Percentiles rank a stretch among this genome's conserved stretches.
These are phyloP conservation scores for Cheirogaleus major DNA, from an alignment of 2,797 vertebrate species.

Conservation along the genomic window DNA sequence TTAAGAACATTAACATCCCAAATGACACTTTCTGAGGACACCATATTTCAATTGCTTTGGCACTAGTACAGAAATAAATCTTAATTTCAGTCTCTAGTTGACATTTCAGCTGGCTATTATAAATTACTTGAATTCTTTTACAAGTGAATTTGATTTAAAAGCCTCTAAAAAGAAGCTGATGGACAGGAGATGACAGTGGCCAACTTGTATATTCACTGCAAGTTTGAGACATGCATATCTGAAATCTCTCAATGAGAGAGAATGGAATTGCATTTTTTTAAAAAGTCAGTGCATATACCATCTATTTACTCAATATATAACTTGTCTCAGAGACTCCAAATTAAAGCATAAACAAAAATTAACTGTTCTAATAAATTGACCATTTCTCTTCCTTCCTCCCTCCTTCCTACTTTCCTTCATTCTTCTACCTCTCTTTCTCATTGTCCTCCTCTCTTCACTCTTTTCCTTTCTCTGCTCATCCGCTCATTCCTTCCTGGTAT, in stretches of 20 bases:
- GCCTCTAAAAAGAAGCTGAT: slow-evolving; percentile 26
- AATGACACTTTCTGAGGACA: slow-evolving; percentile 42
- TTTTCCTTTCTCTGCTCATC: background rate
- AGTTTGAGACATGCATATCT: slow-evolving; percentile 6
- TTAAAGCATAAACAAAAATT: background rate
- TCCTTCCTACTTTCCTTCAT: background rate
- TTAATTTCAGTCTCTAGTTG: slow-evolving; percentile 58
- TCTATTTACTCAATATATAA: background rate
- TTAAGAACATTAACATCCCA: slow-evolving; percentile 13
- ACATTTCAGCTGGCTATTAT: slow-evolving; percentile 64
- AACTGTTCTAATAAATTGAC: background rate
- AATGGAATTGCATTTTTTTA: background rate
- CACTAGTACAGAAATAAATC: slow-evolving; percentile 58
- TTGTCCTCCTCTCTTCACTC: background rate
- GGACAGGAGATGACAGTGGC: background rate
- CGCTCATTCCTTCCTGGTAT: background rate
- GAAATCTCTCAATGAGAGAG: background rate
- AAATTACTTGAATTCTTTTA: slow-evolving; percentile 70
- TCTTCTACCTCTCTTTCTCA: background rate
- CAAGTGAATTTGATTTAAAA: slow-evolving; percentile 68
- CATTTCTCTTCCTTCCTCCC: background rate
- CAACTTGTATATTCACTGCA: background rate
- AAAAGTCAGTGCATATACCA: background rate
- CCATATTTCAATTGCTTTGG: slow-evolving; percentile 48
- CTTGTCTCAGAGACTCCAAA: background rate